phyloP scores from a whole-genome alignment of 53 echinoderm and acorn worm genomes.

The Zoroaster sp. region DNA sequence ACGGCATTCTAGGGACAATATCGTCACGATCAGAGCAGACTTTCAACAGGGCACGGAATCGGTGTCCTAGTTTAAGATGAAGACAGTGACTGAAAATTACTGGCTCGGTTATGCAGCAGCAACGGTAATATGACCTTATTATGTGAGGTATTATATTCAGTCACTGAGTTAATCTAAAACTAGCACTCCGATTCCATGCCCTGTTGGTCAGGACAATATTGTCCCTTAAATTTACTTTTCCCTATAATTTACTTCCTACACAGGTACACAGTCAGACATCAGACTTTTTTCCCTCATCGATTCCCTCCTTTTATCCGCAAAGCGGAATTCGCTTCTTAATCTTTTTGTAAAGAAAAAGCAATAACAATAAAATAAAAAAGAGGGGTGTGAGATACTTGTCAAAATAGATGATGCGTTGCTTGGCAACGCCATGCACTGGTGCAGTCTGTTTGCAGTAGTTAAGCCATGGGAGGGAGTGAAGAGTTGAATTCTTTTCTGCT shows the following conservation, averaged over 20 bases:
- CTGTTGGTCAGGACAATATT: too few species aligned
- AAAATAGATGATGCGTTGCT: conserved; percentile 37
- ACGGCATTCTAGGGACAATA: too few species aligned
- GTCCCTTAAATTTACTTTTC: too few species aligned
- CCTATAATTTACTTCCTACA: neutral
- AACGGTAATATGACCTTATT: too few species aligned
- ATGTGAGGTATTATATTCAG: too few species aligned
- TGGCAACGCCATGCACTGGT: conserved; percentile 26
- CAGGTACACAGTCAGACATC: neutral
- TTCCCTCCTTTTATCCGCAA: neutral
- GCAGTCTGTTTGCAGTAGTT: conserved; percentile 19
- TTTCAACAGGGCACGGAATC: too few species aligned
- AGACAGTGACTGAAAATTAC: too few species aligned
- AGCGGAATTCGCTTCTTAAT: neutral
- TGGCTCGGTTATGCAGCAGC: too few species aligned
- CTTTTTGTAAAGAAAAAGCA: neutral
- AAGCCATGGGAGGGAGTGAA: conserved; percentile 18
- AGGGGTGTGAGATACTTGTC: neutral
- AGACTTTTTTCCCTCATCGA: neutral
- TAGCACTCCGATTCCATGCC: too few species aligned
- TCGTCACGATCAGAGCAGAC: too few species aligned
- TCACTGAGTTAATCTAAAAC: too few species aligned
- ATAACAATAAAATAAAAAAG: neutral
- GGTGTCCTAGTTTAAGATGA: too few species aligned
- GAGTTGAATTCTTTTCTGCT: conserved; percentile 36